Base-by-base conservation (phyloP, 92 coral and sea anemone species). In the Diadumene lineata region DNA sequence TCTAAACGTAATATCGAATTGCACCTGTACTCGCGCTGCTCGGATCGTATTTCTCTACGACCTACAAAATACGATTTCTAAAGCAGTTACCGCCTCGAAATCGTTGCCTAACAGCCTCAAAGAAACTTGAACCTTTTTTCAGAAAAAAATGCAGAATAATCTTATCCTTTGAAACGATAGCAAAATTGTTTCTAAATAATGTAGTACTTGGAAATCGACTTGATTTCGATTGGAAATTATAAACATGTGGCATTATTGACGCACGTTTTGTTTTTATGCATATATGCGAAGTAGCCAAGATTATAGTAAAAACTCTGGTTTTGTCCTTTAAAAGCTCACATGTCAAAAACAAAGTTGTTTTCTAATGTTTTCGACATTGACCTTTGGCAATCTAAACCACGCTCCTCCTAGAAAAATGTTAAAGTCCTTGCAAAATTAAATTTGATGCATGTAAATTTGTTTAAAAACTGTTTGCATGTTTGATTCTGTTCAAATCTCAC, bases 111-210 rank as follows among this genome's bases (percentile, higher is more conserved):
- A 58, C 23, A 15, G 31, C 2, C 26, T 22, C 31, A 2, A 38
- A 38, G 13, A 38, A 13, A 4, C 13, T 53, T n/a, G n/a, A n/a
- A n/a, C n/a, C n/a, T n/a, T n/a, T n/a, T n/a, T n/a, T n/a, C n/a
- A n/a, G n/a, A n/a, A n/a, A 53, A 2, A 58, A 58, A 58, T 58
- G 7, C 31, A 6, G 1, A 22, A 7, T 11, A 10, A 58, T 58
- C 64, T 53, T 26, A 22, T 58, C 64, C 31, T 58, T 26, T 26
- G 2, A 58, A 22, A 32, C 31, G 64, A 58, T 58, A 58, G 31
- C 31, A 10, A 58, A 58, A 58, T 58, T 58, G 64, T 53, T 58
- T 58, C 26, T 58, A 26, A 58, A 58, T 58, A 58, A 58, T 25
- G 31, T 32, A 58, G 7, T 58, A 25, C 17, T 58, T 22, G 7